phyloP scores from a whole-genome alignment of 1,140 invertebrate species.

The Papilio polytes region DNA sequence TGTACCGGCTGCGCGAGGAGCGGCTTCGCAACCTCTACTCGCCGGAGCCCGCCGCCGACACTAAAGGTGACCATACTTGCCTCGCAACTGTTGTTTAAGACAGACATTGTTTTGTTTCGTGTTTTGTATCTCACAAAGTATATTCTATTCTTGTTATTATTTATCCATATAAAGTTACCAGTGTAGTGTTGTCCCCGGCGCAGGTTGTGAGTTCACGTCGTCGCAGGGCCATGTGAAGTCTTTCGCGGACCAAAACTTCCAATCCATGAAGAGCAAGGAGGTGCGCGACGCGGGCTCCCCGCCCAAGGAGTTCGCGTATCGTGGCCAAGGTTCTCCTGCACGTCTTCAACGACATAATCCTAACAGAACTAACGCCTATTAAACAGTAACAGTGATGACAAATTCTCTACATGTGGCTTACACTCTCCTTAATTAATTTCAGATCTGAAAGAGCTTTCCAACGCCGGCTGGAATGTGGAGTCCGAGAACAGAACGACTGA shows the following conservation, averaged over 20 bases:
- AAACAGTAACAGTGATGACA: slow-evolving; percentile 65
- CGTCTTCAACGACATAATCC: slow-evolving; percentile 56
- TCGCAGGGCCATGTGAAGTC: slow-evolving; percentile 86
- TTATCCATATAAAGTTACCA: slow-evolving; percentile 46
- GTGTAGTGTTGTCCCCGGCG: slow-evolving; percentile 56
- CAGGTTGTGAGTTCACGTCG: slow-evolving; percentile 80
- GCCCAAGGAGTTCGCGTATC: slow-evolving; percentile 85
- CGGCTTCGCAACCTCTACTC: slow-evolving; percentile 89
- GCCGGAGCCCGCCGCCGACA: slow-evolving; percentile 66
- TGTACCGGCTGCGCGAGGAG: slow-evolving; percentile 92
- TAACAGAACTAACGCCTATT: slow-evolving; percentile 77
- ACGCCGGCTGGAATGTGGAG: slow-evolving; percentile 81
- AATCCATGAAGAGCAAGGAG: slow-evolving; percentile 90
- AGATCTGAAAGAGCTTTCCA: slow-evolving; percentile 80
- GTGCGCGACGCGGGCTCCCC: slow-evolving; percentile 90
- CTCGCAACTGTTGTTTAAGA: too few species aligned
- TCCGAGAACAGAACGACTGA: slow-evolving; percentile 76
- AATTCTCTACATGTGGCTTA: slow-evolving; percentile 26
- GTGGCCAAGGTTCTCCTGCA: slow-evolving; percentile 76
- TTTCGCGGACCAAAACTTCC: slow-evolving; percentile 89
- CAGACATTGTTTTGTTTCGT: background rate
- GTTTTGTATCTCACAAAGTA: background rate
- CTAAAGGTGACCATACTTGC: slow-evolving; percentile 61
- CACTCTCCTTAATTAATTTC: slow-evolving; percentile 50
- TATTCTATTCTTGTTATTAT: slow-evolving; percentile 6